A percentile compares a stretch with the other conserved stretches of the same genome.
Conservation (phyloP, 2,888 invertebrate genomes). For the Lobophora halterata region DNA sequence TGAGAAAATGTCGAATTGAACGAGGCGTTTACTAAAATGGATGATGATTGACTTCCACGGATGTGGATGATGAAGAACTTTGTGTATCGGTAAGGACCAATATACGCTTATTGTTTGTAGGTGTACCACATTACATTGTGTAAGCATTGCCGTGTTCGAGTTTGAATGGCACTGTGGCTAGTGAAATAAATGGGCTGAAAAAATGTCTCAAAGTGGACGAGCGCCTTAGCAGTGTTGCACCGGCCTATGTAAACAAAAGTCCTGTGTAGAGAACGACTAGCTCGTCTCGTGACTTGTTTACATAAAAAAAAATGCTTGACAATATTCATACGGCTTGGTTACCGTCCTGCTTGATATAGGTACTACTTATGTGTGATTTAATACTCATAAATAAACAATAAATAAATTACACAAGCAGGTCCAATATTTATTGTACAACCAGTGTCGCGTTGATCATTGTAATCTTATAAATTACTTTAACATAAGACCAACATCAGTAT, state of each 20-base stretch:
- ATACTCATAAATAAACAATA: slow-evolving; percentile 7
- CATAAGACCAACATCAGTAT: slow-evolving; percentile 31
- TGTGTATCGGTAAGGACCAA: slow-evolving; percentile 27
- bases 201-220: too few relatives aligned
- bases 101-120: slow-evolving; percentile 29
- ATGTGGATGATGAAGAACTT: slow-evolving; percentile 16
- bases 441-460: background rate
- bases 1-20: slow-evolving; percentile 72
- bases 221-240: too few relatives aligned
- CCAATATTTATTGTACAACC: background rate
- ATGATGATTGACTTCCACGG: slow-evolving; percentile 13
- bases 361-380: too few relatives aligned
- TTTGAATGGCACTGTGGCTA: too few relatives aligned
- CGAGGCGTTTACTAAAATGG: background rate
- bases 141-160: too few relatives aligned
- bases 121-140: too few relatives aligned
- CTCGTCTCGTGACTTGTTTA: too few relatives aligned
- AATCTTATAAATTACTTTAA: slow-evolving; percentile 4
- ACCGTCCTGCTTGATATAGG: slow-evolving; percentile 6
- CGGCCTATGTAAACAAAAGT: too few relatives aligned
- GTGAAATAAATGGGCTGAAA: too few relatives aligned
- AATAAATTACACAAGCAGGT: background rate
- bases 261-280: too few relatives aligned
- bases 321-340: slow-evolving; percentile 14
- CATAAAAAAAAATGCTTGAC: too few relatives aligned